These are phyloP conservation scores for Corydoras sp. DNA, from an alignment of 2,113 vertebrate genomes.

Conservation along the genomic window DNA sequence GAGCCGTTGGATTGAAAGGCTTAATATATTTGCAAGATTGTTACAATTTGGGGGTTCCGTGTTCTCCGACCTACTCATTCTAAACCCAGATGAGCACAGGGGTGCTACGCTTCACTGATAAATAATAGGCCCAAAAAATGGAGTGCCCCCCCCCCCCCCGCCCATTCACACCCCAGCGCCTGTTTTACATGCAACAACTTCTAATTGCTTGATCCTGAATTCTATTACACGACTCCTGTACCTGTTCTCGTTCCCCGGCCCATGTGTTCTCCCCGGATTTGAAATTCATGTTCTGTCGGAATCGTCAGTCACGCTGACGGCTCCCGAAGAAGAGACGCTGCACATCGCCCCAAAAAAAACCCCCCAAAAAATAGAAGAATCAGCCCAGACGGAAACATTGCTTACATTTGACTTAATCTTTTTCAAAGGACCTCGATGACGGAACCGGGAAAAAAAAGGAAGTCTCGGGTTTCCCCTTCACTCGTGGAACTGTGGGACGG, in stretches of 20 bases:
- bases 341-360: too few species aligned
- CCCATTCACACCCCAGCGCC: slow-evolving; percentile 4
- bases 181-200: slow-evolving; percentile 54
- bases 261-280: slow-evolving; percentile 51
- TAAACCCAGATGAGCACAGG: slow-evolving; percentile 29
- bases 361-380: background rate
- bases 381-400: too few species aligned
- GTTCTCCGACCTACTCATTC: slow-evolving; percentile 42
- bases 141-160: slow-evolving; percentile 39
- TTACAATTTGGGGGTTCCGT: slow-evolving; percentile 28
- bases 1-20: slow-evolving; percentile 33
- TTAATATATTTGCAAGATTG: slow-evolving; percentile 34
- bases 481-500: background rate
- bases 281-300: slow-evolving; percentile 59
- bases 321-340: background rate
- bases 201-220: slow-evolving; percentile 63
- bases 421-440: slow-evolving; percentile 11
- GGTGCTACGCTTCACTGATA: too few species aligned
- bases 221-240: slow-evolving; percentile 54
- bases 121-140: slow-evolving; percentile 33
- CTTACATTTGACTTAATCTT: slow-evolving; percentile 26
- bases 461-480: slow-evolving; percentile 9
- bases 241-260: slow-evolving; percentile 52
- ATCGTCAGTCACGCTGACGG: slow-evolving; percentile 63
- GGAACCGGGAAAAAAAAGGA: background rate